phyloP scores from a whole-genome alignment of 2,888 invertebrate genomes.

The Parnassius smintheus region DNA sequence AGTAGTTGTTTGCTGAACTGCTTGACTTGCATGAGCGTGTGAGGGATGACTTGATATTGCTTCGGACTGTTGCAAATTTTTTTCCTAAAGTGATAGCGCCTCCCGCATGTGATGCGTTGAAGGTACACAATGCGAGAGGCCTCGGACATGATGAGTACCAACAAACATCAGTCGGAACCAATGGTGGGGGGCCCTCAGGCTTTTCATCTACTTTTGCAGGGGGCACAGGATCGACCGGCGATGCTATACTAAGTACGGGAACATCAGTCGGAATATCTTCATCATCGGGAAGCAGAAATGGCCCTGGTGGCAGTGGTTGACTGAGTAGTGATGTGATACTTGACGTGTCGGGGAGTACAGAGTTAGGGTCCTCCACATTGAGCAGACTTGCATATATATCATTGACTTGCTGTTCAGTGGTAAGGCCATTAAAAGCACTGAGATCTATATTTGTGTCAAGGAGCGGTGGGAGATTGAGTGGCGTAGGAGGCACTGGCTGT shows the following conservation, averaged over 20 bases:
- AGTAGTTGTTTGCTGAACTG: slow-evolving; percentile 57
- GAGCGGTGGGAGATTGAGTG: slow-evolving; percentile 55
- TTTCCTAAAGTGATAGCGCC: slow-evolving; percentile 79
- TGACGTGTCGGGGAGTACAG: slow-evolving; percentile 61
- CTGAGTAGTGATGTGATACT: slow-evolving; percentile 62
- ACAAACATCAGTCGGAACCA: slow-evolving; percentile 62
- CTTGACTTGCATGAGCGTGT: slow-evolving; percentile 63
- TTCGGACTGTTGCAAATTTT: slow-evolving; percentile 72
- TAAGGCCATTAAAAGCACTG: slow-evolving; percentile 57
- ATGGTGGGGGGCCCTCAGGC: slow-evolving; percentile 50
- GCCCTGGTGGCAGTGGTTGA: slow-evolving; percentile 54
- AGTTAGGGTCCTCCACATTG: slow-evolving; percentile 58
- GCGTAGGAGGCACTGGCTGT: slow-evolving; percentile 31
- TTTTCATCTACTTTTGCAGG: slow-evolving; percentile 40
- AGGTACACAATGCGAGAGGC: slow-evolving; percentile 81
- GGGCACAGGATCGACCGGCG: slow-evolving; percentile 42
- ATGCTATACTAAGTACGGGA: slow-evolving; percentile 47
- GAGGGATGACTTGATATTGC: slow-evolving; percentile 72
- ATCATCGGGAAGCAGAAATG: slow-evolving; percentile 59
- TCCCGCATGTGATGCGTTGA: slow-evolving; percentile 80
- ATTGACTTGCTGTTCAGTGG: slow-evolving; percentile 67
- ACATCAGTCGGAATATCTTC: slow-evolving; percentile 42
- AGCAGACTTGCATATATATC: slow-evolving; percentile 68
- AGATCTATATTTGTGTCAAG: slow-evolving; percentile 65
- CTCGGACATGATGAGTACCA: slow-evolving; percentile 81